Base-by-base conservation (phyloP, 2,113 vertebrate species). In the Gulo gulo region DNA sequence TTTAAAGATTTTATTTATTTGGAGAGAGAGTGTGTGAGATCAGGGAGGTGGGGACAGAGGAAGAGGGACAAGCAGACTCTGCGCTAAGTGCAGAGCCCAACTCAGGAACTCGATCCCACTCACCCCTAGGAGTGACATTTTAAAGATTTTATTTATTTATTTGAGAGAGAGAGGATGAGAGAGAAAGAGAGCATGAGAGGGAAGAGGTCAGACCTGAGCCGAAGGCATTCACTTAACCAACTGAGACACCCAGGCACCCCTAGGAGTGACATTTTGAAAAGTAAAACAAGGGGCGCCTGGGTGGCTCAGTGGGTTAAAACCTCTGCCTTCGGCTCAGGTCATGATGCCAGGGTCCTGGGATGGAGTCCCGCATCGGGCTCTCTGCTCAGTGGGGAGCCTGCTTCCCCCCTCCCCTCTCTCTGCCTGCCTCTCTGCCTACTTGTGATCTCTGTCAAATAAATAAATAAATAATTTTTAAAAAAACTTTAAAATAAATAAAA, bases 361-460 rank as follows among this genome's bases (percentile, higher is more conserved):
- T 71, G 2, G 0, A 71, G 18, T 7, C 20, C 67, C 0, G 0
- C 34, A 21, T 71, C 0, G 0, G 67, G 31, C 63, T 67, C 63
- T 31, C 4, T 67, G 6, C 63, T 34, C 31, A 3, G 31, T 2
- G 0, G 14, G 63, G 9, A 71, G 18, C 4, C 69, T 42, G 71
- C 23, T 24, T 21, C 67, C n/a, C 67, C n/a, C 4, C 67, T 5
- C n/a, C 16, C 7, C 65, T 7, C 67, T 34, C 14, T 15, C 50
- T 15, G 50, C 50, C 50, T 5, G 14, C 50, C 50, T 52, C 15
- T 52, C 50, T 52, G 50, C 50, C 50, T 52, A 52, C 50, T 52
- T 5, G 50, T 52, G 50, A 52, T 52, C 50, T 52, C 50, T 16
- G 50, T 52, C 50, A 52, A 52, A 52, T 52, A 52, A 52, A 52